Evolutionary conservation across 1,140 invertebrate genomes (phyloP).

Genomic region (Anastatus disparis): DNA sequence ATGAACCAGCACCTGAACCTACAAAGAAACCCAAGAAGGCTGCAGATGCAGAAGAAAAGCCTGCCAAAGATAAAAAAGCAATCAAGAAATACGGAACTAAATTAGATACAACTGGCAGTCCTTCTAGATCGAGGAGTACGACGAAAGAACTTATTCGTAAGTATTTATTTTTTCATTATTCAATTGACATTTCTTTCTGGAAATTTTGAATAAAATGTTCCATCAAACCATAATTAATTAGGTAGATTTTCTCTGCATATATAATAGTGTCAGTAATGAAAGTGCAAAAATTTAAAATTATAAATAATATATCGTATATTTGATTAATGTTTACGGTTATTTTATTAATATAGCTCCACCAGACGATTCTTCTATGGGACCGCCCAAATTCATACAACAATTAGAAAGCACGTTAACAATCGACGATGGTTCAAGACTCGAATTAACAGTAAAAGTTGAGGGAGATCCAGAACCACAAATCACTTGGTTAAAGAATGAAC

Average conservation of each 20-base stretch:
- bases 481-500: constrained; percentile 85
- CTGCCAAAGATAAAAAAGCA: constrained; percentile 64
- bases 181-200: constrained; percentile 28
- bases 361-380: constrained; percentile 84
- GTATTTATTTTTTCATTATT: constrained; percentile 47
- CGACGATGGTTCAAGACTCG: constrained; percentile 84
- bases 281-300: too few relatives aligned
- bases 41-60: neutral
- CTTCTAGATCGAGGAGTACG: constrained; percentile 84
- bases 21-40: constrained; percentile 15
- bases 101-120: constrained; percentile 77
- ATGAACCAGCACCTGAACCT: constrained; percentile 34
- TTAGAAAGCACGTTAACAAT: constrained; percentile 74
- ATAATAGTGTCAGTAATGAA: too few relatives aligned
- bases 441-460: constrained; percentile 81
- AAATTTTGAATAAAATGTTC: too few relatives aligned
- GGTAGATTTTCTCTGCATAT: too few relatives aligned
- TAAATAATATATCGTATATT: too few relatives aligned
- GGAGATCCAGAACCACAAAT: constrained; percentile 93
- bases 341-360: constrained; percentile 75
- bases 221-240: too few relatives aligned
- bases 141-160: constrained; percentile 91
- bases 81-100: constrained; percentile 83
- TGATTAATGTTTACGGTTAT: too few relatives aligned
- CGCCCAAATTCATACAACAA: constrained; percentile 82